Evolutionary conservation across 2,888 invertebrate species (phyloP).

Genomic region (Drosophila prolongata): DNA sequence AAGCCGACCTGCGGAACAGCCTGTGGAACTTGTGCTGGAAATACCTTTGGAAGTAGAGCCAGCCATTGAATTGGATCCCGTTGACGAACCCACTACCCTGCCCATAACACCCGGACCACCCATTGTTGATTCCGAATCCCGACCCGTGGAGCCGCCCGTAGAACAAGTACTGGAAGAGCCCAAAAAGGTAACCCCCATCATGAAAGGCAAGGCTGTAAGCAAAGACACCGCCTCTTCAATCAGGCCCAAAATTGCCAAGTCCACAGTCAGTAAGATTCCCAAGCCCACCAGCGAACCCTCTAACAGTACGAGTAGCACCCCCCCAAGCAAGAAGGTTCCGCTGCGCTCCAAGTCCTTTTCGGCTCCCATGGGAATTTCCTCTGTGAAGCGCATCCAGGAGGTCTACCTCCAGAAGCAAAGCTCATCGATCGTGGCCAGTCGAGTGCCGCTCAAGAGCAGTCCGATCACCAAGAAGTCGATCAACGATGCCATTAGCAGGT

Average conservation of each 20-base stretch:
- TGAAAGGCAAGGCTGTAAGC: constrained; percentile 22
- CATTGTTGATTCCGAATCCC: constrained; percentile 60
- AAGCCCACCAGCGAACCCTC: constrained; percentile 69
- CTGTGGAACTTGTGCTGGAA: constrained; percentile 34
- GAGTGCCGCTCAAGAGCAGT: constrained; percentile 71
- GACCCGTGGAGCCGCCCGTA: constrained; percentile 62
- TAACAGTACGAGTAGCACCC: constrained; percentile 24
- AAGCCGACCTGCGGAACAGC: constrained; percentile 26
- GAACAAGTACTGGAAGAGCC: constrained; percentile 66
- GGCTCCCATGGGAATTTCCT: constrained; percentile 82
- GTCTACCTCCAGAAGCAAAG: constrained; percentile 79
- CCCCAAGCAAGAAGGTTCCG: constrained; percentile 68
- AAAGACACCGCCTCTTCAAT: constrained; percentile 15
- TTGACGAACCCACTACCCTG: constrained; percentile 29
- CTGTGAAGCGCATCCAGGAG: constrained; percentile 82
- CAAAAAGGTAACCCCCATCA: constrained; percentile 60
- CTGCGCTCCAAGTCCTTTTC: constrained; percentile 83
- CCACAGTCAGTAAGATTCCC: constrained; percentile 68
- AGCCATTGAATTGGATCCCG: constrained; percentile 32
- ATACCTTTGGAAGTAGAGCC: background rate
- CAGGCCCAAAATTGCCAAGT: constrained; percentile 42
- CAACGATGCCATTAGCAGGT: constrained; percentile 81
- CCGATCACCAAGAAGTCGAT: constrained; percentile 78
- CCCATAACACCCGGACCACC: constrained; percentile 51
- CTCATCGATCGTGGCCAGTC: constrained; percentile 45